Conservation (phyloP, 64 coral and sea anemone genomes). For the Astreopora myriophthalma region DNA sequence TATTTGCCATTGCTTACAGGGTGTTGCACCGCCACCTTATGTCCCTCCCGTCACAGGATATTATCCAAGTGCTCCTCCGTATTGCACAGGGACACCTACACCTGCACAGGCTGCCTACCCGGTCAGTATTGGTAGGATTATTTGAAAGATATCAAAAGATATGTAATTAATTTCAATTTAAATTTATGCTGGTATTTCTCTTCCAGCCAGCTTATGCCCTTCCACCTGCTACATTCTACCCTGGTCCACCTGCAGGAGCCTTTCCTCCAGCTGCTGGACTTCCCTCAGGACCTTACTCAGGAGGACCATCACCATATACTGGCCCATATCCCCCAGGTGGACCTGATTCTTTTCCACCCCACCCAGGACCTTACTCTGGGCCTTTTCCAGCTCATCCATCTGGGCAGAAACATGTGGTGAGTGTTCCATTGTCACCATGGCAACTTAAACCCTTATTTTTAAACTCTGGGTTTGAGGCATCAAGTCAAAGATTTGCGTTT, state of each 20-base stretch:
- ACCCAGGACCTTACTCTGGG: constrained; percentile 35
- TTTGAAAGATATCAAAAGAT: background rate
- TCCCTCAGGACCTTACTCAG: background rate
- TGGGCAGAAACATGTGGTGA: constrained; percentile 6
- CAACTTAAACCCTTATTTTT: background rate
- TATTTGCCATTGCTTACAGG: background rate
- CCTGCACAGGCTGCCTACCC: constrained; percentile 39
- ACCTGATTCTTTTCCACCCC: background rate
- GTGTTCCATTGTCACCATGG: background rate
- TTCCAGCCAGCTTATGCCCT: background rate
- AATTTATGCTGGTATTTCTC: background rate
- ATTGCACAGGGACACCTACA: background rate
- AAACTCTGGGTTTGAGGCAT: no score
- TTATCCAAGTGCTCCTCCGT: background rate
- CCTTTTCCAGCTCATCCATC: background rate
- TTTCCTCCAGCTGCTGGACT: background rate
- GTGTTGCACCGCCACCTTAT: background rate
- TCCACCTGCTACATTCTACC: background rate
- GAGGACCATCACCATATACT: background rate
- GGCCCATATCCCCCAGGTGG: background rate
- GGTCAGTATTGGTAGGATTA: background rate
- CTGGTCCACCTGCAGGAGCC: background rate
- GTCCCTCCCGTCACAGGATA: background rate
- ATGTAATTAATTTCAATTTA: no score
- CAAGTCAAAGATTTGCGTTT: no score